phyloP scores from a whole-genome alignment of 2,888 invertebrate genomes.

The Dimorphilus gyrociliatus region DNA sequence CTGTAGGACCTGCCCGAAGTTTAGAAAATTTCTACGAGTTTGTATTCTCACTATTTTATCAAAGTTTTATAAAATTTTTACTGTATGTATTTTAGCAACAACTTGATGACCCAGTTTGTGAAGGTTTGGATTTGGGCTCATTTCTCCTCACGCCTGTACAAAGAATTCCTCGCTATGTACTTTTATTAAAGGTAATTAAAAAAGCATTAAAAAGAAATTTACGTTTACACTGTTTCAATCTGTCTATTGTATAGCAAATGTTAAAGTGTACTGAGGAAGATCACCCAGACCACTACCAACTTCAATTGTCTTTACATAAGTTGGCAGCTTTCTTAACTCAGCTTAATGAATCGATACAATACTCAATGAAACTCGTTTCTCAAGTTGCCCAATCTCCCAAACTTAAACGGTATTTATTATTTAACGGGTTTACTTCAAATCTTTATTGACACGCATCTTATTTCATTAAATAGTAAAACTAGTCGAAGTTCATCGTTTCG shows the following conservation, averaged over 20 bases:
- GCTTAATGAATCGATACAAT: slow-evolving; percentile 38
- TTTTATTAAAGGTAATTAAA: slow-evolving; percentile 38
- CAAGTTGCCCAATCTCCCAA: slow-evolving; percentile 6
- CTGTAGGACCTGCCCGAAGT: slow-evolving; percentile 27
- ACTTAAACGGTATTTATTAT: slow-evolving; percentile 6
- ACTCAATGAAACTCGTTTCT: slow-evolving; percentile 34
- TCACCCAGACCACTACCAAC: slow-evolving; percentile 36
- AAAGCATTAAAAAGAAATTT: too few species aligned
- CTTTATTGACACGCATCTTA: too few species aligned
- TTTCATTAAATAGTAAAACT: too few species aligned
- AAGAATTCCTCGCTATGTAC: slow-evolving; percentile 38
- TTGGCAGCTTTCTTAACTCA: slow-evolving; percentile 36
- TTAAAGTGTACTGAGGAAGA: slow-evolving; percentile 30
- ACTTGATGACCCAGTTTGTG: slow-evolving; percentile 29
- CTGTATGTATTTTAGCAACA: too few species aligned
- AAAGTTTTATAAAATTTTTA: too few species aligned
- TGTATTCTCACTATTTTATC: too few species aligned
- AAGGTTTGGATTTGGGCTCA: slow-evolving; percentile 33
- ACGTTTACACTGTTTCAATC: too few species aligned
- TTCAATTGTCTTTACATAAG: slow-evolving; percentile 29
- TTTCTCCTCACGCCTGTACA: slow-evolving; percentile 39
- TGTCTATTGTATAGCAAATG: slow-evolving; percentile 23
- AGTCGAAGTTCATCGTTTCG: too few species aligned
- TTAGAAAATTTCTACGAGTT: slow-evolving; percentile 37
- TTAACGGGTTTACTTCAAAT: too few species aligned